Percentiles rank a stretch among this genome's conserved stretches.
These are phyloP conservation scores for Microtus montanus DNA, from an alignment of 2,113 vertebrate species.

Conservation along the genomic window DNA sequence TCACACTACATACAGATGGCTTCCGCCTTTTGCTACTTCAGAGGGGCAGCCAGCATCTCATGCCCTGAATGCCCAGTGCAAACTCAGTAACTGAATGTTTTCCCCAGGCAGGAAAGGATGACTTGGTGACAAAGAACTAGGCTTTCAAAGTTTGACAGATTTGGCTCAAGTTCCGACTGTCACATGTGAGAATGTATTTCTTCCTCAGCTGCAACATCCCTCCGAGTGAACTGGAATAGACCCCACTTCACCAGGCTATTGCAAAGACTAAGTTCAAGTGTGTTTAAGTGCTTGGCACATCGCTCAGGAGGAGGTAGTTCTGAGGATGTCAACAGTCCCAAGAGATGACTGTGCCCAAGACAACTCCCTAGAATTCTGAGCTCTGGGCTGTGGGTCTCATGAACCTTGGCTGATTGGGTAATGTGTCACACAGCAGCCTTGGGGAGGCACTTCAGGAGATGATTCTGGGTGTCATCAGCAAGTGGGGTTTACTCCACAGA, in stretches of 20 bases:
- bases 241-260: not conserved
- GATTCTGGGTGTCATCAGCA: not conserved
- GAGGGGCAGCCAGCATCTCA: not conserved
- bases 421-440: not conserved
- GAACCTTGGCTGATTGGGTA: not conserved
- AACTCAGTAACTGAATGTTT: not conserved
- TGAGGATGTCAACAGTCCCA: not conserved
- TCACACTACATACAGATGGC: accelerated
- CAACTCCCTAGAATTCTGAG: not conserved
- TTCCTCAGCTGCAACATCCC: not conserved
- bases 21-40: not conserved
- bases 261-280: not conserved
- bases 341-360: not conserved
- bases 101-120: not conserved
- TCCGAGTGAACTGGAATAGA: not conserved
- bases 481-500: not conserved
- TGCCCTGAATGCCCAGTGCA: not conserved
- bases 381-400: not conserved
- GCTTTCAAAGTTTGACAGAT: slow-evolving; percentile 41
- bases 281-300: not conserved
- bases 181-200: not conserved
- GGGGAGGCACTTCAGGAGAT: not conserved
- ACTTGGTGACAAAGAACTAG: not conserved
- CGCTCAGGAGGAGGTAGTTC: not conserved
- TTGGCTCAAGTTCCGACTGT: slow-evolving; percentile 1